A percentile compares a stretch with the other conserved stretches of the same genome.
Conservation (phyloP, 2,888 invertebrate genomes). For the Ichneumoninae sp. region DNA sequence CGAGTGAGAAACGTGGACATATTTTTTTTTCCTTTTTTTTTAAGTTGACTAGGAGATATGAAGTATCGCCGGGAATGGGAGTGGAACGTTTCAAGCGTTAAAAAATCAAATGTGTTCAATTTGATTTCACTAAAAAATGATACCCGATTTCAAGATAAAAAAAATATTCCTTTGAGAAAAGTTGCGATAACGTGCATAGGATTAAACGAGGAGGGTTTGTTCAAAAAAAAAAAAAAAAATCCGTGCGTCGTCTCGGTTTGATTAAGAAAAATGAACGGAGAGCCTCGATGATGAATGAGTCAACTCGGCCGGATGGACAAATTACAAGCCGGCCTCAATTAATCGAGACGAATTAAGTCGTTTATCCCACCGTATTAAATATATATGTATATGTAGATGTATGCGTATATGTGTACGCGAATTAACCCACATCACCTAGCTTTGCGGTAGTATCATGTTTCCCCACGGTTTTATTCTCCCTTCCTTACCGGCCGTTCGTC, state of each 20-base stretch:
- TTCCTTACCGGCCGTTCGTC: conserved; percentile 43
- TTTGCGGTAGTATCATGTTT: conserved; percentile 15
- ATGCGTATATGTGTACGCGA: conserved; percentile 38
- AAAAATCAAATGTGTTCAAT: neutral
- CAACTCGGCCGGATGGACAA: conserved; percentile 77
- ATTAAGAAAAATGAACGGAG: conserved; percentile 20
- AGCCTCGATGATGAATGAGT: conserved; percentile 68
- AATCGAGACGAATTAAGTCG: conserved; percentile 78
- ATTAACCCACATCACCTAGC: conserved; percentile 73
- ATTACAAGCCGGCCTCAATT: conserved; percentile 77
- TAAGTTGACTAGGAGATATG: neutral
- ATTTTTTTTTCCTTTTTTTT: neutral
- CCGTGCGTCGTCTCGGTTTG: conserved; percentile 14
- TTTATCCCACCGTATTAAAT: conserved; percentile 71
- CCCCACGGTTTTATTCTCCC: conserved; percentile 9
- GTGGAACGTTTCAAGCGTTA: neutral
- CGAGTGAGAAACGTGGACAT: conserved; percentile 12
- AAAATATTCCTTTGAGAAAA: neutral
- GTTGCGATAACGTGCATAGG: neutral
- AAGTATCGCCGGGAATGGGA: neutral
- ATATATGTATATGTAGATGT: neutral
- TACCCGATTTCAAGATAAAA: neutral
- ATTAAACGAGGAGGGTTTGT: neutral
- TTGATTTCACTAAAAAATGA: neutral
- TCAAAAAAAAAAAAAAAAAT: neutral